Base-by-base conservation (phyloP, 2,888 invertebrate genomes). In the Ochlodes sylvanus region DNA sequence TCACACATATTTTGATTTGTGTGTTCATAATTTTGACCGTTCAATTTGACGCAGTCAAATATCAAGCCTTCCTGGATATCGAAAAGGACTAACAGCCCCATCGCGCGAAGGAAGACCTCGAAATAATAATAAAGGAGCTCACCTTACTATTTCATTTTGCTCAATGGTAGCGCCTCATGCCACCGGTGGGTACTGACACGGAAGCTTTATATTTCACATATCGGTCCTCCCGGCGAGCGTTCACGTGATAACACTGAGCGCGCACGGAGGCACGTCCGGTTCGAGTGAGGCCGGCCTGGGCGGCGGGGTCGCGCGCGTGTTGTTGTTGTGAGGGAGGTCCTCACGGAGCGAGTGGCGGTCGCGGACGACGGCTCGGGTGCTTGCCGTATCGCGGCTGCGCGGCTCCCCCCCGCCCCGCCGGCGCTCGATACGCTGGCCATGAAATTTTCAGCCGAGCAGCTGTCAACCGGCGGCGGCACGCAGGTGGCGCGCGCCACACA, bases 111-210 rank as follows among this genome's bases (percentile, higher is more conserved):
- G 17, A 52, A 50, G 57, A 47, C 14, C 63, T 4, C 54, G 19
- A 12, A 32, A 27, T 52, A 65, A 52, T 34, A 32, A 32, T 65
- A 50, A 63, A 63, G 50, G 42, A 54, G 57, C 89, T 87, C 72
- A 93, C 92, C 91, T 90, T 87, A 88, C 88, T 91, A 90, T 92
- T 91, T 92, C 92, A 93, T 92, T 82, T 87, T 90, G 85, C 82
- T 75, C 76, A 73, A 77, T 78, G 77, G 80, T 77, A 80, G 79
- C 80, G 77, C 85, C 84, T 82, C 90, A 89, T 90, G 81, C 78
- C 81, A 79, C 77, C 78, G 79, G 78, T 79, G 80, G 83, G 81
- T 75, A 79, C 72, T 76, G 78, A 81, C 83, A 87, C 81, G 79
- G 78, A 76, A 79, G 76, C 75, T 77, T 76, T 77, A 78, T 77